A percentile compares a stretch with the other conserved stretches of the same genome.
These are phyloP conservation scores for Pagetopsis macropterus DNA, from an alignment of 2,797 vertebrate species.

Conservation along the genomic window DNA sequence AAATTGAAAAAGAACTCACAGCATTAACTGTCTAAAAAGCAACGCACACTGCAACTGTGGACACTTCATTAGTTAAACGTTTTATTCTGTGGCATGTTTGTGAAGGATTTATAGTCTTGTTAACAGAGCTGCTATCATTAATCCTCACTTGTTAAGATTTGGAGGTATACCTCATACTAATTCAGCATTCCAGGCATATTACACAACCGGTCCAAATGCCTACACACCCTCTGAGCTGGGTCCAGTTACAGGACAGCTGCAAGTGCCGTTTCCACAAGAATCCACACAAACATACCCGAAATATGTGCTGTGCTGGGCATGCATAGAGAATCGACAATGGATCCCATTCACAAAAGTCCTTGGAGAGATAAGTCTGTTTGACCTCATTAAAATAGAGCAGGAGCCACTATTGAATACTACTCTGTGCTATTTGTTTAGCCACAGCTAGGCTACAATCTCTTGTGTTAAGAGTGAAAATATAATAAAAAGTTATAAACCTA, in stretches of 20 bases:
- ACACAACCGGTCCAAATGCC: conserved; percentile 67
- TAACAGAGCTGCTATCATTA: conserved; percentile 14
- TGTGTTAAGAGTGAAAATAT: neutral
- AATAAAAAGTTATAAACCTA: conserved; percentile 36
- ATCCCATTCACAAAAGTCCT: conserved; percentile 28
- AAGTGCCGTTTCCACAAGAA: conserved; percentile 16
- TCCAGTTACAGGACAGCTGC: conserved; percentile 61
- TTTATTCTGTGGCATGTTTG: conserved; percentile 2
- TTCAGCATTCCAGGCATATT: conserved; percentile 69
- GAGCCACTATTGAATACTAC: conserved; percentile 8
- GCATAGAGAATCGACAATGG: conserved; percentile 1
- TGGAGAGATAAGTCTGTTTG: neutral
- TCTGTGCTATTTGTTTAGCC: conserved; percentile 7
- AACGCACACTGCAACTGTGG: neutral
- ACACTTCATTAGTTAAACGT: neutral
- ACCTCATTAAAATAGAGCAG: neutral
- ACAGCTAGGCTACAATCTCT: neutral
- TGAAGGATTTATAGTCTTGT: conserved; percentile 23
- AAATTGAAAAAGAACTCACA: neutral
- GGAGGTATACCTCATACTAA: conserved; percentile 32
- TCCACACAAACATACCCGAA: conserved; percentile 35
- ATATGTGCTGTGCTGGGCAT: neutral
- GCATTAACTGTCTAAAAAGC: conserved; percentile 4
- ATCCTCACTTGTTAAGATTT: conserved; percentile 40
- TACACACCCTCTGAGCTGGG: conserved; percentile 59